Base-by-base conservation (phyloP, 2,113 vertebrate genomes). In the Engystomops pustulosus region DNA sequence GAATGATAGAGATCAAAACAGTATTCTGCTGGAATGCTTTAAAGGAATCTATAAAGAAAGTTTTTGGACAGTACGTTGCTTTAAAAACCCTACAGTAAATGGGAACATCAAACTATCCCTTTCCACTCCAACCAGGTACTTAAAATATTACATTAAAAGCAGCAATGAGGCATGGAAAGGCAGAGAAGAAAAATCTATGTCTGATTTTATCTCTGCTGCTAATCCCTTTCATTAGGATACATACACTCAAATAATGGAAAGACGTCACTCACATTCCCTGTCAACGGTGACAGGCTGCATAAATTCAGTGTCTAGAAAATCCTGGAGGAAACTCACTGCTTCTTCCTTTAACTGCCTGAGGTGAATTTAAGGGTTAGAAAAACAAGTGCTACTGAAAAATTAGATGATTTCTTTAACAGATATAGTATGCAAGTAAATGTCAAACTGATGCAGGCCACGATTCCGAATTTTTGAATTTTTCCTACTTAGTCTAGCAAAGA, bases 1-100 rank as follows among this genome's bases (percentile, higher is more conserved):
- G 71, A 86, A 53, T 30, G 87, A 89, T 65, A 70, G 86, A 90
- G 88, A 88, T 89, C 79, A 89, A 86, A 90, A 89, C 87, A 77
- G 69, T 86, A 88, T 84, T 88, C 45, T 86, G 85, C 86, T 27
- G 55, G n/a, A 62, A 60, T 27, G 53, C 12, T 14, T 79, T 65
- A 62, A 67, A 67, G 75, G 15, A 1, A 23, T 25, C 20, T 32
- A 14, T 23, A 38, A 25, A 15, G 11, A 77, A 23, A 18, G 11
- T 38, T 58, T 38, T 15, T 23, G 32, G 32, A 78, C 51, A 58
- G 15, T 78, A 25, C 32, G 17, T 25, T 78, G 30, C 75, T 41
- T 25, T 36, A 30, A 53, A 65, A 49, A 70, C 10, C n/a, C 18
- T 38, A 53, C 14, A 32, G 11, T 51, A 51, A 49, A 23, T 25